phyloP scores from a whole-genome alignment of 2,797 vertebrate genomes.

The Spondyliosoma cantharus region DNA sequence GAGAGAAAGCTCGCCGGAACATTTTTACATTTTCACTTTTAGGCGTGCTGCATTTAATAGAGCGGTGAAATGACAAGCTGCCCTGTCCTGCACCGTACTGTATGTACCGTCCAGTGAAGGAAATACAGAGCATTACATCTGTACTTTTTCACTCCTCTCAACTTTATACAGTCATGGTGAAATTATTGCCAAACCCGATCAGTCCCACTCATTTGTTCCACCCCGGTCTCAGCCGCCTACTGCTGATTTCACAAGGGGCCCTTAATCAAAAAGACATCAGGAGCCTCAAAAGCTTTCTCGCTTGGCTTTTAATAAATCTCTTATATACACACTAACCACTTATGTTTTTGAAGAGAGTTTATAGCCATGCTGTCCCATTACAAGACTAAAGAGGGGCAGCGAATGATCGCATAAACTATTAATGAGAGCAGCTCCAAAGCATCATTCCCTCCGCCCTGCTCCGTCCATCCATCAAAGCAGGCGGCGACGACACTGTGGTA shows the following conservation, averaged over 20 bases:
- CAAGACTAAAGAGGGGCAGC: constrained; percentile 19
- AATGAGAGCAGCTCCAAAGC: constrained; percentile 22
- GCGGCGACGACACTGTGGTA: constrained; percentile 46
- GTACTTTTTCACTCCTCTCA: constrained; percentile 19
- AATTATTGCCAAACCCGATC: constrained; percentile 34
- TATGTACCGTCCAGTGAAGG: constrained; percentile 21
- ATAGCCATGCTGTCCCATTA: constrained; percentile 8
- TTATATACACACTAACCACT: constrained; percentile 20
- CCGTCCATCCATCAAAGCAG: constrained; percentile 53
- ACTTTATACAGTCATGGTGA: constrained; percentile 27
- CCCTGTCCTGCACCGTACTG: constrained; percentile 12
- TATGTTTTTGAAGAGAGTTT: constrained; percentile 31
- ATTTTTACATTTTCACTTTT: too few relatives aligned
- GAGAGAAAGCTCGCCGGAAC: too few relatives aligned
- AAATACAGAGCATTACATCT: constrained; percentile 27
- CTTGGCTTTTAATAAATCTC: constrained; percentile 27
- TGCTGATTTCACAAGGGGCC: constrained; percentile 43
- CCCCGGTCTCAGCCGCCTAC: constrained; percentile 24
- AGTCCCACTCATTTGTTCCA: constrained; percentile 60
- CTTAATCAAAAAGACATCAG: constrained; percentile 46
- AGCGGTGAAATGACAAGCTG: constrained; percentile 47
- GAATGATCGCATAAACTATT: constrained; percentile 29
- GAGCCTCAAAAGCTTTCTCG: constrained; percentile 22
- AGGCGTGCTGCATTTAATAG: constrained; percentile 40
- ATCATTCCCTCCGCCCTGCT: constrained; percentile 9